Percentiles rank a stretch among this genome's conserved stretches.
These are phyloP conservation scores for Caenorhabditis imperialis DNA, from an alignment of 2,888 invertebrate genomes.

Conservation along the genomic window DNA sequence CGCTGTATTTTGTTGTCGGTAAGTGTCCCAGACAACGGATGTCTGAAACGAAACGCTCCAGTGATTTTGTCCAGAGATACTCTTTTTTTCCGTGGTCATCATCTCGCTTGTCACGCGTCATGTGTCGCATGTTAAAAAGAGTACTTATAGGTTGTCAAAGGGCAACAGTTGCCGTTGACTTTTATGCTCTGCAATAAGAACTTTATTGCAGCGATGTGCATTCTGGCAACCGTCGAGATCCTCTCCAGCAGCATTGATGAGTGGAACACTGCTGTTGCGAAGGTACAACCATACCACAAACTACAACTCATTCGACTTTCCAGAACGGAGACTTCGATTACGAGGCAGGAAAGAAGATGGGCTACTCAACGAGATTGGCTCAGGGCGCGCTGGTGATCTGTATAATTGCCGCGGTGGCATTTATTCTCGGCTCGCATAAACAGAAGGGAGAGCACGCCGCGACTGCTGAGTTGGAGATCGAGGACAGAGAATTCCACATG, in stretches of 20 bases:
- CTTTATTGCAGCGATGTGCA: conserved; percentile 67
- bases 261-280: conserved; percentile 72
- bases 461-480: conserved; percentile 76
- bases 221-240: conserved; percentile 72
- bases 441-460: conserved; percentile 76
- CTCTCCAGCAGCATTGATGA: conserved; percentile 73
- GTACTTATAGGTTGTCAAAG: too few species aligned
- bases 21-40: conserved; percentile 7
- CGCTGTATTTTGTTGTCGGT: conserved; percentile 72
- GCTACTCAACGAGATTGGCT: conserved; percentile 59
- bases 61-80: too few species aligned
- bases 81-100: too few species aligned
- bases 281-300: conserved; percentile 18
- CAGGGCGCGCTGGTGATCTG: conserved; percentile 63
- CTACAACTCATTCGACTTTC: conserved; percentile 5
- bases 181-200: too few species aligned
- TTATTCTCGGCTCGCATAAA: conserved; percentile 71
- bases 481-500: conserved; percentile 72
- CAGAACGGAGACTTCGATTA: conserved; percentile 68
- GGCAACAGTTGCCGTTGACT: too few species aligned
- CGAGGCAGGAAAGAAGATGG: conserved; percentile 62
- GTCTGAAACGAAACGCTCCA: too few species aligned
- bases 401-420: conserved; percentile 65
- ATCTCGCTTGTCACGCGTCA: too few species aligned
- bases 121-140: too few species aligned